phyloP scores from a whole-genome alignment of 2,888 invertebrate species.

The Nymphalis polychloros region DNA sequence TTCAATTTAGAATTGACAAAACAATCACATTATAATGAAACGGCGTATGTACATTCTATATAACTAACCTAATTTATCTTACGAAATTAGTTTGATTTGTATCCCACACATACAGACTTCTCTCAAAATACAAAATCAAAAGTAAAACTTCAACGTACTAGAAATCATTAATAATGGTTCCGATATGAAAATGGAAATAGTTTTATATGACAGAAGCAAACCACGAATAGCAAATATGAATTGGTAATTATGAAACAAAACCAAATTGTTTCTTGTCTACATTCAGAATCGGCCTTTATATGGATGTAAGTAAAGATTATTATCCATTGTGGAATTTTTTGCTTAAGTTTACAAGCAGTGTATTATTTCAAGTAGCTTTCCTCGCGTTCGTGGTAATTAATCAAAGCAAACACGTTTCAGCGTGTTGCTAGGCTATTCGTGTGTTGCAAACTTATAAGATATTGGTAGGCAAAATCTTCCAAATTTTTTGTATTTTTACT shows the following conservation, averaged over 20 bases:
- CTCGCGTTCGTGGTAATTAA: conserved; percentile 35
- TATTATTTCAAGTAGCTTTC: conserved; percentile 28
- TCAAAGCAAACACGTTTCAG: conserved; percentile 37
- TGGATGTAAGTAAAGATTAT: not conserved
- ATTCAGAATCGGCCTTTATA: conserved; percentile 7
- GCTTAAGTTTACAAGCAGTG: conserved; percentile 20
- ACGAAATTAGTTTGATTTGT: conserved; percentile 3
- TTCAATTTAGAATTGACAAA: too few species aligned
- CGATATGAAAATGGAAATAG: conserved; percentile 12
- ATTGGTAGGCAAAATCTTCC: conserved; percentile 14
- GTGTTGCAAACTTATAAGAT: conserved; percentile 33
- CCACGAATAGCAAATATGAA: conserved; percentile 25
- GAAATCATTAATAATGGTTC: not conserved
- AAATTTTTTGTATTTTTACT: not conserved
- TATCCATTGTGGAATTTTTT: conserved; percentile 20
- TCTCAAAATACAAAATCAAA: not conserved
- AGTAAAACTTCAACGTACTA: not conserved
- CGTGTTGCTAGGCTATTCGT: conserved; percentile 29
- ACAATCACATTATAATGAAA: too few species aligned
- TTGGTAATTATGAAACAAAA: conserved; percentile 28
- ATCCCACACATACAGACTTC: not conserved
- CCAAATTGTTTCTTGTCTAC: conserved; percentile 7
- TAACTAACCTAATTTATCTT: not conserved
- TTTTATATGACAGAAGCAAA: conserved; percentile 24
- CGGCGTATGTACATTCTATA: not conserved